Base-by-base conservation (phyloP, 2,888 invertebrate species). In the Oligia fasciuncula region DNA sequence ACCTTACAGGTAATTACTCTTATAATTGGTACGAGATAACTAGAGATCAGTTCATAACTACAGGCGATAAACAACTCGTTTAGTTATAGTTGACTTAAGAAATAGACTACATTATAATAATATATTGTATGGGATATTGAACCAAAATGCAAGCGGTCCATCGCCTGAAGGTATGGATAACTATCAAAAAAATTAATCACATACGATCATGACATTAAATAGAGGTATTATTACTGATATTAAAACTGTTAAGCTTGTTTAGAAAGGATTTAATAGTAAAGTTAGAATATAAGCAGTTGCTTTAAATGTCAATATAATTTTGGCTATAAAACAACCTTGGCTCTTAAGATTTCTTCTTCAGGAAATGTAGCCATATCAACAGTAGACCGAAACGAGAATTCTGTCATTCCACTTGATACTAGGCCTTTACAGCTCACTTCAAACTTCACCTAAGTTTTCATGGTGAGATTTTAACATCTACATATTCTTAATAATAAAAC, bases 21-120 rank as follows among this genome's bases (percentile, higher is more conserved):
- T 49, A 51, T n/a, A 68, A 68, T 71, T 63, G 49, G 49, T 14
- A 1, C 49, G n/a, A 78, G 84, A 60, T 78, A 81, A 51, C 67
- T 51, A 54, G n/a, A 79, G 51, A 71, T 84, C 57, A 63, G 57
- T 57, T n/a, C 35, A 35, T 81, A 84, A 67, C 79, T 54, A 19
- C 0, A 68, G 79, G 79, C 79, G 29, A 68, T 60, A 63, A 57
- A 63, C 43, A 57, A 19, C 68, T 72, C 8, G 35, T 68, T 79
- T 23, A 63, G 40, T 51, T 29, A 54, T 5, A 29, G 40, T 71
- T 46, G 71, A 63, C 40, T 63, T 67, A 57, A 29, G 62, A 83
- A 65, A 83, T 77, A 49, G 13, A 17, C 29, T 19, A 14, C n/a
- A 11, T 29, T 29, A 29, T 29, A 29, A 29, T 19, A n/a, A 46